phyloP scores from a whole-genome alignment of 2,888 invertebrate species.

The Lepidochrysops patricia region DNA sequence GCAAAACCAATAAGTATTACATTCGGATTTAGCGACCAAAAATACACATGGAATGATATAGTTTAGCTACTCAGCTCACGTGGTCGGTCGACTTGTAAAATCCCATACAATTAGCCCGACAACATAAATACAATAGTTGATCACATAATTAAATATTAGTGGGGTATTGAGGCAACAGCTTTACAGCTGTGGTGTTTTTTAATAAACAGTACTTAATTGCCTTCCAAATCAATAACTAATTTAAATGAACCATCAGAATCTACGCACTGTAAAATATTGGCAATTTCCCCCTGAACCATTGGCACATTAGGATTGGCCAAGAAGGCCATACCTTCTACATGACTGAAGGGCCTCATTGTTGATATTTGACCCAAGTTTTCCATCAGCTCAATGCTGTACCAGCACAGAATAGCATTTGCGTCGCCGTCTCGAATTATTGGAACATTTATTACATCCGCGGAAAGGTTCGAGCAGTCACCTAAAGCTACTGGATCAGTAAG shows the following conservation, averaged over 20 bases:
- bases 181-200: not conserved
- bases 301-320: conserved; percentile 46
- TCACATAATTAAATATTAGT: not conserved
- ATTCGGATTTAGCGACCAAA: too few species aligned
- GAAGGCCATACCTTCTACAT: conserved; percentile 64
- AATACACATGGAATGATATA: too few species aligned
- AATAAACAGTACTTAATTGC: conserved; percentile 1
- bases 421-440: conserved; percentile 47
- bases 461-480: conserved; percentile 31
- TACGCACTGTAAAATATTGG: conserved; percentile 40
- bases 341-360: conserved; percentile 56
- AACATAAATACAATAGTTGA: not conserved
- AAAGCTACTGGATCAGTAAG: conserved; percentile 46
- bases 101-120: too few species aligned
- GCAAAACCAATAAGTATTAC: too few species aligned
- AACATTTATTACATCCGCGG: conserved; percentile 34
- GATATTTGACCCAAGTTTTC: conserved; percentile 46
- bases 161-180: not conserved
- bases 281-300: conserved; percentile 37
- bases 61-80: too few species aligned
- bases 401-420: conserved; percentile 70
- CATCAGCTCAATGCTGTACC: conserved; percentile 67
- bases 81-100: too few species aligned
- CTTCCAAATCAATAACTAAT: conserved; percentile 36
- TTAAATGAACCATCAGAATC: conserved; percentile 51